Conservation (phyloP, 2,797 vertebrate species). For the Scolopax rusticola region DNA sequence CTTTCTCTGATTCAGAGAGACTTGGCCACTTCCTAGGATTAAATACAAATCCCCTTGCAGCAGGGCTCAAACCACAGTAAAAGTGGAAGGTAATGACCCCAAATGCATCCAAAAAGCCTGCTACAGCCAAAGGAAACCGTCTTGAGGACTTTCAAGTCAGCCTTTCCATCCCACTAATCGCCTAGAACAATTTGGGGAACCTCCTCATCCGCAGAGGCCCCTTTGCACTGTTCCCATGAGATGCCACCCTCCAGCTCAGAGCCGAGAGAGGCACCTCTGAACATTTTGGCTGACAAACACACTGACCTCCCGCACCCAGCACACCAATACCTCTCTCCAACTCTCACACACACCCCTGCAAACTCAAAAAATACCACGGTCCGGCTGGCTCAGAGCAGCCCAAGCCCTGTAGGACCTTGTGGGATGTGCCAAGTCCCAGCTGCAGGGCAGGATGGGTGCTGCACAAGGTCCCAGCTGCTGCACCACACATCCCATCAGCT, state of each 20-base stretch:
- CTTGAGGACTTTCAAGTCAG: neutral
- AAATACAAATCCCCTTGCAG: neutral
- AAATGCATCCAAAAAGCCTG: fast-evolving
- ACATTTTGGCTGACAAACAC: fast-evolving
- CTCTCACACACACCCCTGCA: fast-evolving
- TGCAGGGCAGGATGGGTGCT: neutral
- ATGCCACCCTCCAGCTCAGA: neutral
- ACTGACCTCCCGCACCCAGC: fast-evolving
- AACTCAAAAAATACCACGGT: neutral
- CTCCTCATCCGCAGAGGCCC: no score
- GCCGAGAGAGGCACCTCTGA: fast-evolving
- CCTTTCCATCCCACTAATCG: fast-evolving
- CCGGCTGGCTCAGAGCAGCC: neutral
- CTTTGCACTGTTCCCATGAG: neutral
- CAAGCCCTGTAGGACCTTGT: neutral
- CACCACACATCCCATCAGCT: neutral
- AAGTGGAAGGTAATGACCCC: neutral
- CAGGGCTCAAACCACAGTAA: neutral
- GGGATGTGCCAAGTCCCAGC: neutral
- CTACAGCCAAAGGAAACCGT: neutral
- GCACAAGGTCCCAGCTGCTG: neutral
- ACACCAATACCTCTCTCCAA: fast-evolving
- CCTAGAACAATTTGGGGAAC: fast-evolving
- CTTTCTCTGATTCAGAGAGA: neutral
- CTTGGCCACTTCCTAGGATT: neutral